A percentile compares a stretch with the other conserved stretches of the same genome.
Conservation (phyloP, 2,797 vertebrate species). For the Neoniphon sammara region DNA sequence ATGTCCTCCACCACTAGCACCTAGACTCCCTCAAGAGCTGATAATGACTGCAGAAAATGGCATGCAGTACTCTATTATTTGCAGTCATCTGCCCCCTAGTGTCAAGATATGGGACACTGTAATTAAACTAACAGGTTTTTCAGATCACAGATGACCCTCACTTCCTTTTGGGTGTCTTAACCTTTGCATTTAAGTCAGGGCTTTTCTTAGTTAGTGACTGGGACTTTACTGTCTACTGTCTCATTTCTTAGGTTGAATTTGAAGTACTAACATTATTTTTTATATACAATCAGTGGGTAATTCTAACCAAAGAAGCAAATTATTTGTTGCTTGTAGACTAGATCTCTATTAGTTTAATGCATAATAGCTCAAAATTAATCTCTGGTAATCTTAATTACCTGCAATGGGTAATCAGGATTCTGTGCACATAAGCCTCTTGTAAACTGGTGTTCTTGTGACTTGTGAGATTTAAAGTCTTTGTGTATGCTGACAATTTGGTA, state of each 20-base stretch:
- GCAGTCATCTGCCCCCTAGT: slow-evolving; percentile 60
- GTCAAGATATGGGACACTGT: slow-evolving; percentile 24
- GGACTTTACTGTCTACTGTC: neutral
- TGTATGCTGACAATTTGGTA: slow-evolving; percentile 20
- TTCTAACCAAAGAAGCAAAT: neutral
- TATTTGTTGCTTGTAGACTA: slow-evolving; percentile 1
- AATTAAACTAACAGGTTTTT: neutral
- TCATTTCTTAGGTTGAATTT: neutral
- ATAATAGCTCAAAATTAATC: neutral
- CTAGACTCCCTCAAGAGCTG: neutral
- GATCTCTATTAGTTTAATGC: neutral
- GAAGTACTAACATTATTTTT: neutral
- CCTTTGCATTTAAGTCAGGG: neutral
- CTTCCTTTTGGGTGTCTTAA: neutral
- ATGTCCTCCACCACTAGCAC: neutral
- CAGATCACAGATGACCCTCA: neutral
- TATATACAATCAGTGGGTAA: neutral
- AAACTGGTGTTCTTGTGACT: slow-evolving; percentile 34
- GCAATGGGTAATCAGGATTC: neutral
- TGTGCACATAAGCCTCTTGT: slow-evolving; percentile 6
- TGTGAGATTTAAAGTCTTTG: slow-evolving; percentile 32
- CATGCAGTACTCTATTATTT: slow-evolving; percentile 3
- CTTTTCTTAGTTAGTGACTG: neutral
- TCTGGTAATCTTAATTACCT: neutral
- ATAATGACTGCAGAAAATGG: neutral